phyloP scores from a whole-genome alignment of 1,140 invertebrate species.

The Drosophila ambigua region DNA sequence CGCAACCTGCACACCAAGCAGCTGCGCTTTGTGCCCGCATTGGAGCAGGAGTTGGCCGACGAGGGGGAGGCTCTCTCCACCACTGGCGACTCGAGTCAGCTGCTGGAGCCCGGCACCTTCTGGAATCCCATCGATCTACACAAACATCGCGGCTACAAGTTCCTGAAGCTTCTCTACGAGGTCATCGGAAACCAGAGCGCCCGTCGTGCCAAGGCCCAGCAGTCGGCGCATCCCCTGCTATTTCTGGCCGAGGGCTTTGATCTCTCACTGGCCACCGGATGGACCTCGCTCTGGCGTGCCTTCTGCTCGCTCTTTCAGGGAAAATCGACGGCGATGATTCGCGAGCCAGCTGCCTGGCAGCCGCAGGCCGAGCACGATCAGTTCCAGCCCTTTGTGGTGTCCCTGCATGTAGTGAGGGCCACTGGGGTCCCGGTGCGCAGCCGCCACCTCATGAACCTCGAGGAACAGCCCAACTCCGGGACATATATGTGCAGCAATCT shows the following conservation, averaged over 20 bases:
- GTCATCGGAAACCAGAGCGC: constrained; percentile 84
- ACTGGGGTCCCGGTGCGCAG: constrained; percentile 86
- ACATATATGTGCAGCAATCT: constrained; percentile 54
- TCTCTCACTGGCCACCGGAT: constrained; percentile 53
- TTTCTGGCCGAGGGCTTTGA: constrained; percentile 58
- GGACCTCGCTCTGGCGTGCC: constrained; percentile 67
- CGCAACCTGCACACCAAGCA: constrained; percentile 86
- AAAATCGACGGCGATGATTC: constrained; percentile 66
- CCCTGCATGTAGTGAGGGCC: constrained; percentile 86
- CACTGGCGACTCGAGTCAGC: neutral
- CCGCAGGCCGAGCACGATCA: constrained; percentile 69
- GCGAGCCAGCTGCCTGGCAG: constrained; percentile 78
- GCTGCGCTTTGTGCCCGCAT: constrained; percentile 73
- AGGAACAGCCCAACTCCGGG: constrained; percentile 36
- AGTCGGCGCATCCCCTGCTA: constrained; percentile 65
- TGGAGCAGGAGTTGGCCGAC: constrained; percentile 81
- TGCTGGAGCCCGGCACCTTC: constrained; percentile 70
- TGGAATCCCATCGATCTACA: constrained; percentile 84
- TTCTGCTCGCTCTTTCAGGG: constrained; percentile 34
- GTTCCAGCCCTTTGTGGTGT: constrained; percentile 76
- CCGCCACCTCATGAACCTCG: constrained; percentile 61
- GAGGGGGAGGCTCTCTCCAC: constrained; percentile 62
- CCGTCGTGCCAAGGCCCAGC: constrained; percentile 61
- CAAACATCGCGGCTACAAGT: constrained; percentile 85
- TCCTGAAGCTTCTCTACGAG: constrained; percentile 85